Conservation (phyloP, 2,113 vertebrate species). For the Macroglossus sobrinus region DNA sequence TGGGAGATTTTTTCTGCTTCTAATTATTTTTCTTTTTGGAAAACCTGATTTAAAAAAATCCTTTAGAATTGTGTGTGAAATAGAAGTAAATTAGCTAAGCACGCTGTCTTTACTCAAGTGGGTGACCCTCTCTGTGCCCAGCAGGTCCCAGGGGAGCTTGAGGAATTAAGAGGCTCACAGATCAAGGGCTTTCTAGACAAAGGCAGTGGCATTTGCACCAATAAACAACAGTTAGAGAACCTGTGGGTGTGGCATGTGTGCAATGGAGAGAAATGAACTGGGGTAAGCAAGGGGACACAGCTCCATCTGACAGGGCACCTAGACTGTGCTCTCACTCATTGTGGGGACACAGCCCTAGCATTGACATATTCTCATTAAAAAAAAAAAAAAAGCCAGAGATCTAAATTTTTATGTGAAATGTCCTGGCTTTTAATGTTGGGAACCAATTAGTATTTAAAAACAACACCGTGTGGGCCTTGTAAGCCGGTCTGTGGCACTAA, state of each 20-base stretch:
- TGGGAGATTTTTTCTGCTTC: not conserved
- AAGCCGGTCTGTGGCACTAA: not conserved
- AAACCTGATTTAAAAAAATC: not conserved
- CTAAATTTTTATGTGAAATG: not conserved
- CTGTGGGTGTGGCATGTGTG: not conserved
- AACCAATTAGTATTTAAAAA: not conserved
- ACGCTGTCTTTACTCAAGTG: not conserved
- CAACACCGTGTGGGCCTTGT: not conserved
- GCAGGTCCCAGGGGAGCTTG: not conserved
- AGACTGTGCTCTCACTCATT: not conserved
- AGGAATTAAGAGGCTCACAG: not conserved
- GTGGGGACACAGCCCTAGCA: not conserved
- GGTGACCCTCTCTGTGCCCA: not conserved
- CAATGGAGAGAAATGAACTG: not conserved
- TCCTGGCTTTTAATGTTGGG: not conserved
- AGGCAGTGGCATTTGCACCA: not conserved
- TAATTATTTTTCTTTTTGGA: not conserved
- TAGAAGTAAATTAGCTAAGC: not conserved
- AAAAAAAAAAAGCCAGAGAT: not conserved
- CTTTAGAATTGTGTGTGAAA: not conserved
- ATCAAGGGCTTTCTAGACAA: not conserved
- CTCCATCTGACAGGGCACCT: not conserved
- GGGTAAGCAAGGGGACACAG: not conserved
- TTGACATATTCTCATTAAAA: not conserved
- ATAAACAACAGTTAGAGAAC: not conserved